These are phyloP conservation scores for Melieria omissa DNA, from an alignment of 2,888 invertebrate genomes.

Conservation along the genomic window DNA sequence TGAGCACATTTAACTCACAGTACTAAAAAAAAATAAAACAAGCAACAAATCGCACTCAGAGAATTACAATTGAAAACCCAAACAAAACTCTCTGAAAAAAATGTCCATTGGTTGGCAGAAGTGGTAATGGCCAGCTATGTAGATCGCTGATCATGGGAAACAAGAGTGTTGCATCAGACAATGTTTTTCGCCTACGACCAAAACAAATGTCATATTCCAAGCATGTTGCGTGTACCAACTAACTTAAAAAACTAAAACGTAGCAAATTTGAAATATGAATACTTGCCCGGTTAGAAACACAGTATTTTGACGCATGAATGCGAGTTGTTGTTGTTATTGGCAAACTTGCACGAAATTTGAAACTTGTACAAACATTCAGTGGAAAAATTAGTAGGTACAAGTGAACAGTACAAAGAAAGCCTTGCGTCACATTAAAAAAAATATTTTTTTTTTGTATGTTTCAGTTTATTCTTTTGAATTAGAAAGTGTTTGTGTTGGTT, in stretches of 20 bases:
- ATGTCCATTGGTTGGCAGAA: too few relatives aligned
- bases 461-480: too few relatives aligned
- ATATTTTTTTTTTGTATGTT: background rate
- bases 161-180: slow-evolving; percentile 31
- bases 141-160: slow-evolving; percentile 17
- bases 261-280: background rate
- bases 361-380: background rate
- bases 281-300: background rate
- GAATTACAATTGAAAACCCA: background rate
- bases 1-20: background rate
- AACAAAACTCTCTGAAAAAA: background rate
- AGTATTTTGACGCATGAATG: background rate
- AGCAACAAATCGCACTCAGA: background rate
- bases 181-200: background rate
- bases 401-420: background rate
- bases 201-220: background rate
- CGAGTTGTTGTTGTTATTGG: background rate
- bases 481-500: background rate
- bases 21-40: background rate
- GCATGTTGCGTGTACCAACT: background rate
- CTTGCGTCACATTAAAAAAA: background rate
- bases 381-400: background rate
- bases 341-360: background rate
- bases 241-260: background rate
- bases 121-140: too few relatives aligned